Conservation (phyloP, 2,797 vertebrate species). For the Tolypeutes matacus region DNA sequence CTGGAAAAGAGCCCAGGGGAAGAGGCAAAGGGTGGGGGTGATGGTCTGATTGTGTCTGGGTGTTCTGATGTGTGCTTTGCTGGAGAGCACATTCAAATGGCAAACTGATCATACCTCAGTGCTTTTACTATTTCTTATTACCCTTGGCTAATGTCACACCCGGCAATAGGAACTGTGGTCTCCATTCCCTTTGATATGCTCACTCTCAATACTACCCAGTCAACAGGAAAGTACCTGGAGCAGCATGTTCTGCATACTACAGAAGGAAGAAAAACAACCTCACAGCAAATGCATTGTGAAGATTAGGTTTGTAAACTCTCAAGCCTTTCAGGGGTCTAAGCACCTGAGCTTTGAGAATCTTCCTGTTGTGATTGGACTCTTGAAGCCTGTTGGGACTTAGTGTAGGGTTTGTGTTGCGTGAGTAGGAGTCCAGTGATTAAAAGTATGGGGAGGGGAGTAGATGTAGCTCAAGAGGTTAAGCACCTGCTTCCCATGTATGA, state of each 20-base stretch:
- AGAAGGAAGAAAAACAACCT: background rate
- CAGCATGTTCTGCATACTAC: accelerated
- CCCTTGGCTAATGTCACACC: background rate
- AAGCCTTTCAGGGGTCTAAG: background rate
- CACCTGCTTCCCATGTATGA: too few species aligned
- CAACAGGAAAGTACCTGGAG: background rate
- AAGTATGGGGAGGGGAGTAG: background rate
- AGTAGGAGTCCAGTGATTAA: background rate
- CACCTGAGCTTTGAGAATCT: background rate
- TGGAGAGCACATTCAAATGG: background rate
- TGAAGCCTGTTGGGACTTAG: background rate
- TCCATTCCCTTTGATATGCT: background rate
- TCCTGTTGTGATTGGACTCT: background rate
- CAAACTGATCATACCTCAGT: background rate
- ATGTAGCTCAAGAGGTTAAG: too few species aligned
- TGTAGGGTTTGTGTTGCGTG: background rate
- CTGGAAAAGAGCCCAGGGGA: constrained; percentile 10
- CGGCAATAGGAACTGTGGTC: background rate
- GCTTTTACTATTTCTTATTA: background rate
- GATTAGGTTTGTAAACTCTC: background rate
- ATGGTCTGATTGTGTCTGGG: background rate
- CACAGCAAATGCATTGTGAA: background rate
- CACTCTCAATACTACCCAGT: background rate
- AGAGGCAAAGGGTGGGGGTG: background rate
- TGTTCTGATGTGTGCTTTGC: background rate